Percentiles rank a stretch among this genome's conserved stretches.
These are phyloP conservation scores for Brevimyrus niger DNA, from an alignment of 2,113 vertebrate species.

Conservation along the genomic window DNA sequence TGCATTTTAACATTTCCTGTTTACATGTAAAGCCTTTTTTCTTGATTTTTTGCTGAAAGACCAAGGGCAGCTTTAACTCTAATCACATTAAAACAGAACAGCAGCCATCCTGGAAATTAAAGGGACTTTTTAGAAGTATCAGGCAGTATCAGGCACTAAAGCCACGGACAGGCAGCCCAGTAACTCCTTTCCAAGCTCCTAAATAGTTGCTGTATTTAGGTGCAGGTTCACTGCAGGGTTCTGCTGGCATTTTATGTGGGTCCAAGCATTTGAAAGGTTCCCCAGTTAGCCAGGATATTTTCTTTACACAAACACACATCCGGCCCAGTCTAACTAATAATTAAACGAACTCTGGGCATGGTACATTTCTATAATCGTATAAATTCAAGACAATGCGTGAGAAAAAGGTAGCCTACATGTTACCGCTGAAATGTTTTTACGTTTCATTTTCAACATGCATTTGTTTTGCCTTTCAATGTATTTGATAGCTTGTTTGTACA, in stretches of 20 bases:
- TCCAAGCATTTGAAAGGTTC: neutral
- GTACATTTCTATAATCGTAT: neutral
- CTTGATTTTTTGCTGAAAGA: slow-evolving; percentile 28
- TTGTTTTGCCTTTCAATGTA: neutral
- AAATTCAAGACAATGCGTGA: neutral
- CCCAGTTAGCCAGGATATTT: neutral
- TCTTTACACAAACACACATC: neutral
- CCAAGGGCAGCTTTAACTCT: slow-evolving; percentile 36
- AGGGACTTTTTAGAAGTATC: neutral
- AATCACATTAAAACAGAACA: slow-evolving; percentile 27
- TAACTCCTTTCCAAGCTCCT: neutral
- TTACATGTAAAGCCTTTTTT: slow-evolving; percentile 1
- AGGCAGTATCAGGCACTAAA: neutral
- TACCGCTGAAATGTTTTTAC: neutral
- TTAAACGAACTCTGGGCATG: neutral
- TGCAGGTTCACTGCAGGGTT: neutral
- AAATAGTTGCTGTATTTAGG: neutral
- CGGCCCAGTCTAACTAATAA: neutral
- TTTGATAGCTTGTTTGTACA: neutral
- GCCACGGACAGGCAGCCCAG: neutral
- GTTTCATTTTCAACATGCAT: neutral
- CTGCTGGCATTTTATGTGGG: neutral
- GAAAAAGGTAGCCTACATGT: neutral
- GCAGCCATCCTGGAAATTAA: neutral
- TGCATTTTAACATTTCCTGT: slow-evolving; percentile 14